Conservation (phyloP, 2,113 vertebrate species). For the Poecilia latipinna region DNA sequence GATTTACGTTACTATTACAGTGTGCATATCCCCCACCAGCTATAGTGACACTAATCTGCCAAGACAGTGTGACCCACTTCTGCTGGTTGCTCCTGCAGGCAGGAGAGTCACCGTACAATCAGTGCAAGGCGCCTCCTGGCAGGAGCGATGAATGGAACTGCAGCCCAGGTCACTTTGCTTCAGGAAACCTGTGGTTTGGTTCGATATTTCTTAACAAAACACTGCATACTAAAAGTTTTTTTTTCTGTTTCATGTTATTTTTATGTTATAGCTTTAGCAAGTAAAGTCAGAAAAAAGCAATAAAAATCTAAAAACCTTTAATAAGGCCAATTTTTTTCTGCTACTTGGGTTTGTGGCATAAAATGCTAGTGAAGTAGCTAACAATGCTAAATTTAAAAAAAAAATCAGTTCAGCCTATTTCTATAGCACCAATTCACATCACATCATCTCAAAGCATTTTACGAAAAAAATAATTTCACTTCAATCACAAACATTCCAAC, state of each 20-base stretch:
- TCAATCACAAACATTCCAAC: too few relatives aligned
- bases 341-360: not conserved
- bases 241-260: not conserved
- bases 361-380: not conserved
- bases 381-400: too few relatives aligned
- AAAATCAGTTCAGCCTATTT: too few relatives aligned
- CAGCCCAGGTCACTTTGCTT: slow-evolving; percentile 20
- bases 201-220: slow-evolving; percentile 26
- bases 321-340: too few relatives aligned
- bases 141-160: slow-evolving; percentile 22
- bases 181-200: slow-evolving; percentile 23
- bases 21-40: slow-evolving; percentile 10
- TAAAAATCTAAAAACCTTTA: not conserved
- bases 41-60: slow-evolving; percentile 52
- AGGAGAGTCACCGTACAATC: slow-evolving; percentile 13
- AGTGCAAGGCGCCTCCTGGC: not conserved
- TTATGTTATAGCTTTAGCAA: not conserved
- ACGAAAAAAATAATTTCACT: too few relatives aligned
- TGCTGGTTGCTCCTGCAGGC: slow-evolving; percentile 30
- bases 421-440: too few relatives aligned
- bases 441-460: too few relatives aligned
- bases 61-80: slow-evolving; percentile 74
- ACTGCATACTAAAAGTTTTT: not conserved
- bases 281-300: not conserved
- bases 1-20: not conserved